Evolutionary conservation across 2,797 vertebrate genomes (phyloP).

Genomic region (Schizopygopsis malacanthus): DNA sequence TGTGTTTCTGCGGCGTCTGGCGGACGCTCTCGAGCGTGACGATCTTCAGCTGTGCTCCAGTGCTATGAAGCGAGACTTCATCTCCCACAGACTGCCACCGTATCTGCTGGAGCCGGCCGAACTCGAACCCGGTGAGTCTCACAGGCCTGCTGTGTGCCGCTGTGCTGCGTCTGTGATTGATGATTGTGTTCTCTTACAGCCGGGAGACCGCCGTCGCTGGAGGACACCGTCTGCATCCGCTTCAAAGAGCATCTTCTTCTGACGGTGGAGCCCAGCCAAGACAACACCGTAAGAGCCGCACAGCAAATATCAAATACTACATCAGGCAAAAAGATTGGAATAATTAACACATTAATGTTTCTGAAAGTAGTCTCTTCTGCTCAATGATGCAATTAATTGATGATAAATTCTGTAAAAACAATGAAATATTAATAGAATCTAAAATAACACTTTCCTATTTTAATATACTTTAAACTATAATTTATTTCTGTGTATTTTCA

Average conservation of each 20-base stretch:
- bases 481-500: too few species aligned
- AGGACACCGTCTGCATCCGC: conserved; percentile 80
- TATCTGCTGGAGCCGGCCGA: conserved; percentile 66
- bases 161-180: neutral
- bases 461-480: too few species aligned
- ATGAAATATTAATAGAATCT: too few species aligned
- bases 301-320: too few species aligned
- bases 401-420: too few species aligned
- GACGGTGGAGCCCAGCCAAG: conserved; percentile 80
- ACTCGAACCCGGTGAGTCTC: conserved; percentile 74
- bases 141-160: neutral
- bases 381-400: too few species aligned
- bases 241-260: conserved; percentile 84
- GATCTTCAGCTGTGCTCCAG: conserved; percentile 73
- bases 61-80: conserved; percentile 90
- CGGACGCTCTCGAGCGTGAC: conserved; percentile 77
- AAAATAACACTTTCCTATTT: too few species aligned
- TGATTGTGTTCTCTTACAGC: conserved; percentile 65
- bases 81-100: conserved; percentile 84
- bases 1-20: conserved; percentile 79
- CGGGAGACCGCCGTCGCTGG: conserved; percentile 79
- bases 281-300: conserved; percentile 77
- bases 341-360: too few species aligned
- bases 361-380: too few species aligned
- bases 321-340: too few species aligned